A percentile compares a stretch with the other conserved stretches of the same genome.
phyloP scores from a whole-genome alignment of 2,113 vertebrate species.

The Variabilichromis moorii region DNA sequence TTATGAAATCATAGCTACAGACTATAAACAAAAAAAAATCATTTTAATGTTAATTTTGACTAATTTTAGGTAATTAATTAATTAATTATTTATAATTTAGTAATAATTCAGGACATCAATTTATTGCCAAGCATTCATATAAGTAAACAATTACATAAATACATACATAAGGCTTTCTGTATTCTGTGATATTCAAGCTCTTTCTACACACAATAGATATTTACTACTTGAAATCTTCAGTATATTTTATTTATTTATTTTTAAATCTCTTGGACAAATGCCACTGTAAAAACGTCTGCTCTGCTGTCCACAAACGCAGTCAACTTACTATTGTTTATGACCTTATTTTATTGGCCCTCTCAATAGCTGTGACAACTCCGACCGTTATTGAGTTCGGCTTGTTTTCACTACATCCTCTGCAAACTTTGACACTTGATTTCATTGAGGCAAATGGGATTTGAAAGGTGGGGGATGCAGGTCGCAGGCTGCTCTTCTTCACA shows the following conservation, averaged over 20 bases:
- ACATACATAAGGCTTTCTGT: background rate
- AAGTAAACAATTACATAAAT: background rate
- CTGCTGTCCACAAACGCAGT: conserved; percentile 6
- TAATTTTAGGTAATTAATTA: background rate
- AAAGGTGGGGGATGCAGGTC: conserved; percentile 61
- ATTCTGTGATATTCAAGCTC: background rate
- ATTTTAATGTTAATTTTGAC: background rate
- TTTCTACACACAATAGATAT: background rate
- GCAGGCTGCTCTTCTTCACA: conserved; percentile 36
- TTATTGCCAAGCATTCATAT: background rate
- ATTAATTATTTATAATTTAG: accelerated
- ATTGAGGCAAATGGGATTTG: conserved; percentile 64
- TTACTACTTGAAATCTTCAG: background rate
- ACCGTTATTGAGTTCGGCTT: conserved; percentile 63
- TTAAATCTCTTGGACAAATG: background rate
- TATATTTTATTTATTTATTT: background rate
- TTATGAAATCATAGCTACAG: background rate
- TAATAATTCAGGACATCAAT: background rate
- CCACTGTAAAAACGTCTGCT: conserved; percentile 5
- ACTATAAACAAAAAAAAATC: background rate
- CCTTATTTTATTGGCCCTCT: conserved; percentile 49
- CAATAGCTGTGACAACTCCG: conserved; percentile 54
- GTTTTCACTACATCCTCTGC: conserved; percentile 61
- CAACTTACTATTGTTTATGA: conserved; percentile 46
- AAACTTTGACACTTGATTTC: conserved; percentile 68